Base-by-base conservation (phyloP, 1,140 invertebrate species). In the Phocides pigmalion region DNA sequence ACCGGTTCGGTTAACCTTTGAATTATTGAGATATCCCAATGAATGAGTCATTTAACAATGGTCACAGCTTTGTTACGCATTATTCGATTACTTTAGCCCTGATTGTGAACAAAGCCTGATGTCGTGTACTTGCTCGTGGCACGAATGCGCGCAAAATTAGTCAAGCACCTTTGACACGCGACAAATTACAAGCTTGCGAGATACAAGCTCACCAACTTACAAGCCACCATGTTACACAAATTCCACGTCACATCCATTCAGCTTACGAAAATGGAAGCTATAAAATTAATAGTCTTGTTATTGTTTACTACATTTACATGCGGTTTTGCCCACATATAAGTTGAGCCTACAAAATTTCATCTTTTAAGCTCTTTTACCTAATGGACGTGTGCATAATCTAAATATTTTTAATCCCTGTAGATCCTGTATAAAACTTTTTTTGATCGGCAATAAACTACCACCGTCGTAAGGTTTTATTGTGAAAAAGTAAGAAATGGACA, bases 21-120 rank as follows among this genome's bases (percentile, higher is more conserved):
- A 58, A 58, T 58, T 46, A 58, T 58, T 46, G 54, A 58, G 54
- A 58, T 58, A 58, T 46, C n/a, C n/a, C 54, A 20, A 58, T 46
- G 54, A 58, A 44, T 58, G 54, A 58, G 14, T 58, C 54, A 58
- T 58, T 58, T 17, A 28, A 56, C 20, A 28, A 28, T 58, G 54
- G 39, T 32, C 15, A 42, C 19, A 42, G 25, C 35, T 54, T 15
- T 20, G 35, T 14, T 4, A 20, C 22, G 8, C 14, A 15, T 51
- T 51, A 16, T 51, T 37, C 28, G 47, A 50, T 51, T 19, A 51
- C 0, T 19, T 37, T 51, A 51, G 12, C 25, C 22, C 9, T 17
- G 22, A 15, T 17, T 32, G 14, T 51, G 49, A 15, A 16, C 14
- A 37, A 28, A 37, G 25, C 17, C 32, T 51, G 14, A 22, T 22